Evolutionary conservation across 2,797 vertebrate genomes (phyloP).

Genomic region (Amphiprion clarkii): DNA sequence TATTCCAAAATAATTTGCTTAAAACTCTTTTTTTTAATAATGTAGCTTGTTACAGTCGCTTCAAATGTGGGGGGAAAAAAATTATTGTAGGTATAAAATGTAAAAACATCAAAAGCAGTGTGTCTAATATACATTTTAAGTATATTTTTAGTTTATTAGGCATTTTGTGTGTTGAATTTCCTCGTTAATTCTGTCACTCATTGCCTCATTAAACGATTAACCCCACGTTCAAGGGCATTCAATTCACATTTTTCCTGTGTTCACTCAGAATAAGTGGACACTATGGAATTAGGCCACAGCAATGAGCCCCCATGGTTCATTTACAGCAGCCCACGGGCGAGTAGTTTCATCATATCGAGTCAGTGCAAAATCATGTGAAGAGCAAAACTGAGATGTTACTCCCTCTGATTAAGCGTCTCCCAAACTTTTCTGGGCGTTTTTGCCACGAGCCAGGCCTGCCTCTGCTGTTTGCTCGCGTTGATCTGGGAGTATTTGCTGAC

Average conservation of each 20-base stretch:
- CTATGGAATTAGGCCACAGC: conserved; percentile 15
- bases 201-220: neutral
- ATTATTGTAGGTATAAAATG: neutral
- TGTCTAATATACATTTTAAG: too few relatives aligned
- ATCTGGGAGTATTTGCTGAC: conserved; percentile 57
- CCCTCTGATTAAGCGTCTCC: neutral
- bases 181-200: too few relatives aligned
- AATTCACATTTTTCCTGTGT: neutral
- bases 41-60: too few relatives aligned
- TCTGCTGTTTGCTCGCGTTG: conserved; percentile 43
- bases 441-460: conserved; percentile 4
- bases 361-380: conserved; percentile 3
- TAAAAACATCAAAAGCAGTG: too few relatives aligned
- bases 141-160: neutral
- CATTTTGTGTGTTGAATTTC: too few relatives aligned
- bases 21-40: too few relatives aligned
- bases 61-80: neutral
- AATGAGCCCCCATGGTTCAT: neutral
- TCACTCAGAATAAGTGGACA: neutral
- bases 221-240: neutral
- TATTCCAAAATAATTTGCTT: too few relatives aligned
- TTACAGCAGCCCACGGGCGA: conserved; percentile 7
- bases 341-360: conserved; percentile 5
- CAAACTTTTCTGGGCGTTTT: conserved; percentile 4
- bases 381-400: neutral